Percentiles rank a stretch among this genome's conserved stretches.
Conservation (phyloP, 2,113 vertebrate species). For the Microtus pennsylvanicus region DNA sequence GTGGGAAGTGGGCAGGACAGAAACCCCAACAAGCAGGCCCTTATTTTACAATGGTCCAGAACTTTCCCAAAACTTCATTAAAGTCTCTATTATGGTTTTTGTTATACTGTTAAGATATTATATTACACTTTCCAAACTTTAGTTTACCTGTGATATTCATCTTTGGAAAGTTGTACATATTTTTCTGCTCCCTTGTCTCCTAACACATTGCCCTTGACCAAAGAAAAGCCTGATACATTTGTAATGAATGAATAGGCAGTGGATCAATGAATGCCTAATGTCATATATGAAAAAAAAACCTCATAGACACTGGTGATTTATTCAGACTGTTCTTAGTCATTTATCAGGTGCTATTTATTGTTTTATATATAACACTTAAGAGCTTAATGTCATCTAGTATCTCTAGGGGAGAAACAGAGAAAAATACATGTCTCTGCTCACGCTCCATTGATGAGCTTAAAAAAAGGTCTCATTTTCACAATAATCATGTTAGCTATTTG, state of each 20-base stretch:
- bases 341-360: not conserved
- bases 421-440: not conserved
- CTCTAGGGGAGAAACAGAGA: not conserved
- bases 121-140: not conserved
- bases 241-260: constrained; percentile 35
- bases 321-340: constrained; percentile 25
- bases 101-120: not conserved
- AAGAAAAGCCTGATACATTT: constrained; percentile 22
- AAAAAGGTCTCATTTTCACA: not conserved
- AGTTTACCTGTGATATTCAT: not conserved
- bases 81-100: not conserved
- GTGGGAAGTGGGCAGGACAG: too few species aligned
- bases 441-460: not conserved
- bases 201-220: not conserved
- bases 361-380: constrained; percentile 48
- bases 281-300: not conserved
- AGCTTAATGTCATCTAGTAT: constrained; percentile 26
- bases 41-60: not conserved
- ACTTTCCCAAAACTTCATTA: not conserved
- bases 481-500: not conserved
- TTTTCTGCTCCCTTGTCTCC: not conserved
- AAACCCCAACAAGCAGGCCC: too few species aligned
- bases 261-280: constrained; percentile 27
- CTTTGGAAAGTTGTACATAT: not conserved
- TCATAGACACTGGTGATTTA: constrained; percentile 53